phyloP scores from a whole-genome alignment of 2,888 invertebrate genomes.

The Sphinx pinastri region DNA sequence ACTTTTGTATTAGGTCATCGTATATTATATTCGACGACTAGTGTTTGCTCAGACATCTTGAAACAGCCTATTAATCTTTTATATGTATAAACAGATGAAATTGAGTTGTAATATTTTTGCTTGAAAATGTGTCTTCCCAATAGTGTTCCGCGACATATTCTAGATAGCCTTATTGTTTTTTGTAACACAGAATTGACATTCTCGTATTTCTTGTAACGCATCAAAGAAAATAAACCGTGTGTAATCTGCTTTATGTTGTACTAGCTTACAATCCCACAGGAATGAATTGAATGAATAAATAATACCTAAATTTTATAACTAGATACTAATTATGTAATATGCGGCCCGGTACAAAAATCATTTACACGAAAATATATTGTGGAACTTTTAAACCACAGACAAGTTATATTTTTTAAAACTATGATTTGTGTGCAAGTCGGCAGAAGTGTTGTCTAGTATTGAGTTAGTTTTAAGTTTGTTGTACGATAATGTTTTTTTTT shows the following conservation, averaged over 20 bases:
- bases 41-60: too few relatives aligned
- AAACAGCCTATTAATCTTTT: too few relatives aligned
- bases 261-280: neutral
- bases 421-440: conserved; percentile 16
- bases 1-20: too few relatives aligned
- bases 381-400: conserved; percentile 4
- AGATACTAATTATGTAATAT: neutral
- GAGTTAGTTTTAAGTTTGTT: conserved; percentile 71
- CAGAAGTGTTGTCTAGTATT: conserved; percentile 49
- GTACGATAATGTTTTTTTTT: conserved; percentile 59
- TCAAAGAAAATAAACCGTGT: too few relatives aligned
- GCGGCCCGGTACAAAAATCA: neutral
- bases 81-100: too few relatives aligned
- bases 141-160: too few relatives aligned
- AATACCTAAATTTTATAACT: neutral
- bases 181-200: too few relatives aligned
- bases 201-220: too few relatives aligned
- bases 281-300: neutral
- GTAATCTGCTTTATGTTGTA: neutral
- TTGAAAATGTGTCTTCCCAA: too few relatives aligned
- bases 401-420: conserved; percentile 3
- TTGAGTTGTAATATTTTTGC: too few relatives aligned
- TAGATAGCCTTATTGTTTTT: too few relatives aligned
- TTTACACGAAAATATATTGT: neutral
- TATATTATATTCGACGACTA: too few relatives aligned